These are phyloP conservation scores for Corythaeola cristata DNA, from an alignment of 2,113 vertebrate genomes.

Conservation along the genomic window DNA sequence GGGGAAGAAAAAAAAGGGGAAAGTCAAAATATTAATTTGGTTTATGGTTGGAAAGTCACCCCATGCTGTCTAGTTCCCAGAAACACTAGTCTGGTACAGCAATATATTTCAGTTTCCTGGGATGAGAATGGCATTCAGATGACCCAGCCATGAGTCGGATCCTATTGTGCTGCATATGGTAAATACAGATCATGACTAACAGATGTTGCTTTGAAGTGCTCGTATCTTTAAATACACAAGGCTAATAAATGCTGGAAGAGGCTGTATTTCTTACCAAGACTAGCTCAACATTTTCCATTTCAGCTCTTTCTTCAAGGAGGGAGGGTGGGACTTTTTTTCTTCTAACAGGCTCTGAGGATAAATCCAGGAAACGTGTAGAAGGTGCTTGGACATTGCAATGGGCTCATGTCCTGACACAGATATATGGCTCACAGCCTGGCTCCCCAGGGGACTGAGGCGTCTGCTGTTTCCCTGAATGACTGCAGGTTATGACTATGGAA, in stretches of 20 bases:
- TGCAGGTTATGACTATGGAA: not conserved
- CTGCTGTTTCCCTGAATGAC: not conserved
- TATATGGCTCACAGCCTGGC: not conserved
- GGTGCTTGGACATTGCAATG: not conserved
- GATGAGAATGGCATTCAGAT: not conserved
- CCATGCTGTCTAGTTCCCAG: not conserved
- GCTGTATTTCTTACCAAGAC: not conserved
- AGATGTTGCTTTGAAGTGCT: conserved; percentile 43
- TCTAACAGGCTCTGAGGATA: not conserved
- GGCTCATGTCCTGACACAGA: not conserved
- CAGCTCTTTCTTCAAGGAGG: not conserved
- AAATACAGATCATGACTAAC: conserved; percentile 40
- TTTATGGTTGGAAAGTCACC: not conserved
- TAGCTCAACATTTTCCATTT: conserved; percentile 18
- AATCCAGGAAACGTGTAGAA: not conserved
- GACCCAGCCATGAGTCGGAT: not conserved
- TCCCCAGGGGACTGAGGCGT: not conserved
- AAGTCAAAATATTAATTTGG: not conserved
- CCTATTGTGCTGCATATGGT: conserved; percentile 19
- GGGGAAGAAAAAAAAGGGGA: not conserved
- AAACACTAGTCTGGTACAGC: not conserved
- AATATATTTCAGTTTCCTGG: not conserved
- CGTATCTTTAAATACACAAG: conserved; percentile 22
- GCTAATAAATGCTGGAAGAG: conserved; percentile 19
- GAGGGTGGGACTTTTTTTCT: not conserved